Conservation (phyloP, 2,113 vertebrate genomes). For the Tyto alba region DNA sequence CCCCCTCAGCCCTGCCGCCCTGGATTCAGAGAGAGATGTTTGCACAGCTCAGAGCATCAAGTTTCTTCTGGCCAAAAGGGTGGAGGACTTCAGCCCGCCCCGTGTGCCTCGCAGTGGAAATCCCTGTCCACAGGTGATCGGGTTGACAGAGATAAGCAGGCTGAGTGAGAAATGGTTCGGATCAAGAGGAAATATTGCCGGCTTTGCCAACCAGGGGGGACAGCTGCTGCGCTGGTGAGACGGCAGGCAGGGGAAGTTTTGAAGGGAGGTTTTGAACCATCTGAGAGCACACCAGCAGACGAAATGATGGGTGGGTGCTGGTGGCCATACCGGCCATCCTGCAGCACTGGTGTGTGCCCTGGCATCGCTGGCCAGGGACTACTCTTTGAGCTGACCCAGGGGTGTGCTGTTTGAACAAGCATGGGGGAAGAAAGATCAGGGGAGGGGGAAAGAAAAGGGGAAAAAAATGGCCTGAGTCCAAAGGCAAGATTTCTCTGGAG, state of each 20-base stretch:
- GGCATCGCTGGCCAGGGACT: background rate
- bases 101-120: background rate
- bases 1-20: background rate
- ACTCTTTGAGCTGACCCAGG: background rate
- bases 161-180: background rate
- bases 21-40: background rate
- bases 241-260: background rate
- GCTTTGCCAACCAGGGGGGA: background rate
- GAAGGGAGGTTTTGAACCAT: background rate
- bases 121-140: background rate
- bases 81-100: background rate
- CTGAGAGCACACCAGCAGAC: background rate
- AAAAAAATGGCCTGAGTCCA: background rate
- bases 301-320: background rate
- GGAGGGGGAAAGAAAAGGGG: background rate
- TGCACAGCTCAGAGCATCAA: background rate
- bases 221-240: background rate
- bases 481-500: background rate
- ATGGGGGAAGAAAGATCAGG: background rate
- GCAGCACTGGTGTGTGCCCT: rapidly evolving
- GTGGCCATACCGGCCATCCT: background rate
- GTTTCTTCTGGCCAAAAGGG: background rate
- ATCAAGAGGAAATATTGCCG: background rate
- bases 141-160: background rate
- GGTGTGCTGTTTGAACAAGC: rapidly evolving